Evolutionary conservation across 1,140 invertebrate species (phyloP).

Genomic region (Bilobella aurantiaca): DNA sequence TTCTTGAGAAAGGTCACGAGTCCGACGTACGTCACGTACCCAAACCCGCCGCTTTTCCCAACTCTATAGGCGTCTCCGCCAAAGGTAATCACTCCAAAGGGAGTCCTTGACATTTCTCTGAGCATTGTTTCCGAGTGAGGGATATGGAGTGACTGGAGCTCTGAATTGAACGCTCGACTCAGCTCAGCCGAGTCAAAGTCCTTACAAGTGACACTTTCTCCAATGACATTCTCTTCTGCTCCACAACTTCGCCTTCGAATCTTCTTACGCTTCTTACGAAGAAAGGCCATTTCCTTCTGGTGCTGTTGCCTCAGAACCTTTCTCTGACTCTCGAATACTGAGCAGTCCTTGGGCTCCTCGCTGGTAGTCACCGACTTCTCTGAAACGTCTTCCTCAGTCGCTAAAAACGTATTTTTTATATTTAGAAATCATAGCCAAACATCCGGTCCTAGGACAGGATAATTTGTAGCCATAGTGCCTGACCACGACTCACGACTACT

Average conservation of each 20-base stretch:
- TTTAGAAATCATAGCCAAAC: too few species aligned
- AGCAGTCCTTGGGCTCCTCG: neutral
- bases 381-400: neutral
- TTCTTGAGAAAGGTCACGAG: neutral
- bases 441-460: too few species aligned
- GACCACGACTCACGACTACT: too few species aligned
- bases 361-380: neutral
- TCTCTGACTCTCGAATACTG: neutral
- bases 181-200: neutral
- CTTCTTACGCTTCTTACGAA: neutral
- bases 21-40: neutral
- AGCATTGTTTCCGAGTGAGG: neutral
- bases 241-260: neutral
- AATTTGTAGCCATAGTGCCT: too few species aligned
- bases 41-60: neutral
- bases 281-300: neutral
- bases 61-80: neutral
- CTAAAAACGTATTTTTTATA: too few species aligned
- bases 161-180: neutral
- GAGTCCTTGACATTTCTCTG: neutral
- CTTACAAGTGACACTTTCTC: neutral
- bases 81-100: neutral
- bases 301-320: neutral
- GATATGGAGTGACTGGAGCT: neutral
- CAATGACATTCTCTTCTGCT: neutral